Conservation (phyloP, 1,140 invertebrate genomes). For the Zaprionus camerounensis region DNA sequence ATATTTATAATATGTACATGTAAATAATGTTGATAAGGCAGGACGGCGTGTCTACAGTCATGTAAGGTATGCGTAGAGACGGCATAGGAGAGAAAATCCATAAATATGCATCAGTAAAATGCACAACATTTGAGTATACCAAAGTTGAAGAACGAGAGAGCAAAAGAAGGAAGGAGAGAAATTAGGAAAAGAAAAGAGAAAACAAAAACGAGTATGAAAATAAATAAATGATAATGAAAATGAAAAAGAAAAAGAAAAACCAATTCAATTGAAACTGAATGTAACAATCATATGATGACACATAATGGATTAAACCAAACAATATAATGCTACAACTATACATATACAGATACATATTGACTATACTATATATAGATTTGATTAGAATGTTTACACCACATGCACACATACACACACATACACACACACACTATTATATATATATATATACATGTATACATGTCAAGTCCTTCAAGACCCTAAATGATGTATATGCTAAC, state of each 20-base stretch:
- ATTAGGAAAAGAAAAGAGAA: background rate
- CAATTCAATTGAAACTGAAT: conserved; percentile 65
- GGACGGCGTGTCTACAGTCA: conserved; percentile 11
- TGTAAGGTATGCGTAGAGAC: conserved; percentile 45
- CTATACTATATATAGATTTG: conserved; percentile 21
- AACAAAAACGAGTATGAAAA: background rate
- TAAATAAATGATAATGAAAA: conserved; percentile 2
- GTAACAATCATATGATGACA: conserved; percentile 79
- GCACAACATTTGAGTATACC: conserved; percentile 9
- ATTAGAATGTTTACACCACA: conserved; percentile 27
- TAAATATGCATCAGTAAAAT: background rate
- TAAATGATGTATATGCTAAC: conserved; percentile 28
- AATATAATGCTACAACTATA: conserved; percentile 41
- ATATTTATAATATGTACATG: conserved; percentile 24
- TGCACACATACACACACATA: conserved; percentile 15
- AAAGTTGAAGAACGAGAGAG: background rate
- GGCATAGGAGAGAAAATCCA: background rate
- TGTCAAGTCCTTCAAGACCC: conserved; percentile 25
- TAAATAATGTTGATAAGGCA: conserved; percentile 52
- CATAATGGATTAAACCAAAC: conserved; percentile 63
- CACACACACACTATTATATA: conserved; percentile 19
- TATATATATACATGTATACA: conserved; percentile 23
- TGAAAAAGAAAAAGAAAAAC: conserved; percentile 10
- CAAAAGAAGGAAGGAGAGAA: background rate
- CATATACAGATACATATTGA: conserved; percentile 26